These are phyloP conservation scores for Donacobius atricapilla DNA, from an alignment of 2,113 vertebrate genomes.

Conservation along the genomic window DNA sequence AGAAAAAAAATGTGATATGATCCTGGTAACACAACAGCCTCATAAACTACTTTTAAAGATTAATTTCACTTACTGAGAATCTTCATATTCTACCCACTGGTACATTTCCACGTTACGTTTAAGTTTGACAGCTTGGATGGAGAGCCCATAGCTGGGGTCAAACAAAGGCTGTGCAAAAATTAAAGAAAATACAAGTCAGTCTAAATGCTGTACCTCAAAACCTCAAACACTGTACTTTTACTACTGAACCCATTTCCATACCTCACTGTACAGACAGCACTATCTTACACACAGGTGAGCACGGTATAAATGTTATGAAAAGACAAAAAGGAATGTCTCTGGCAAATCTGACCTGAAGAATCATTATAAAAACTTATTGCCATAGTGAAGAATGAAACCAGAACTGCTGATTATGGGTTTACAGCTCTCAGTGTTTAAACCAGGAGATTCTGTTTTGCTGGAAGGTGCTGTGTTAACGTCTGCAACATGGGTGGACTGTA, in stretches of 20 bases:
- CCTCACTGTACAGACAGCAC: neutral
- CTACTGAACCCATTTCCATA: neutral
- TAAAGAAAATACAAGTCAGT: neutral
- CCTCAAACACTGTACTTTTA: neutral
- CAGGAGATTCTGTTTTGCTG: neutral
- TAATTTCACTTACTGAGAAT: conserved; percentile 81
- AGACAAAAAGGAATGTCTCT: neutral
- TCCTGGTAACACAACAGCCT: neutral
- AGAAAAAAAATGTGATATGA: neutral
- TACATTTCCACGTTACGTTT: conserved; percentile 95
- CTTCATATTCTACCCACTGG: conserved; percentile 92
- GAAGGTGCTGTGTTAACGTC: neutral
- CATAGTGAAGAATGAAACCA: neutral
- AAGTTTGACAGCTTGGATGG: conserved; percentile 88
- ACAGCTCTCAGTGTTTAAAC: neutral
- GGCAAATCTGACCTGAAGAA: neutral
- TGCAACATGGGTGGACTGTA: neutral
- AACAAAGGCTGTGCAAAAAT: conserved; percentile 80
- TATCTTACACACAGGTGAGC: neutral
- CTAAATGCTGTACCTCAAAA: neutral
- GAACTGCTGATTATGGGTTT: neutral
- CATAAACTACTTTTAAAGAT: neutral
- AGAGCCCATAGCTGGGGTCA: conserved; percentile 91
- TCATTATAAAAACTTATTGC: neutral
- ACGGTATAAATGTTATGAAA: neutral